A percentile compares a stretch with the other conserved stretches of the same genome.
These are phyloP conservation scores for Calliopsis andreniformis DNA, from an alignment of 1,140 invertebrate species.

Conservation along the genomic window DNA sequence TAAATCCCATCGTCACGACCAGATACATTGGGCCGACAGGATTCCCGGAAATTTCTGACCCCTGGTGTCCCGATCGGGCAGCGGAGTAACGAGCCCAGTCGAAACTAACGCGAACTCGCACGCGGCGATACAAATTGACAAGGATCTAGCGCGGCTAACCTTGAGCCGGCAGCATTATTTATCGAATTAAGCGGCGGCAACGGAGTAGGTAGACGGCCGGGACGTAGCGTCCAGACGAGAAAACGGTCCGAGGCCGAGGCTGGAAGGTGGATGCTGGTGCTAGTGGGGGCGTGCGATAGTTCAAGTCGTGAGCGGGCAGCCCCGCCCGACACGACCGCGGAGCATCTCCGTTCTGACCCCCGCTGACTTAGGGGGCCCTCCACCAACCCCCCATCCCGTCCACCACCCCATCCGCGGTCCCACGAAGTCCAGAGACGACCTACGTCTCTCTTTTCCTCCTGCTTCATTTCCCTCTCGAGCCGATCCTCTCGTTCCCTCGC, in stretches of 20 bases:
- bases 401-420: constrained; percentile 63
- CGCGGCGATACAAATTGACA: constrained; percentile 52
- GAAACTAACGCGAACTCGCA: constrained; percentile 20
- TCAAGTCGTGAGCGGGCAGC: constrained; percentile 82
- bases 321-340: constrained; percentile 81
- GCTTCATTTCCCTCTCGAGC: constrained; percentile 25
- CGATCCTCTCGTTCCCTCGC: constrained; percentile 39
- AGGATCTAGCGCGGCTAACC: constrained; percentile 57
- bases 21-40: background rate
- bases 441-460: constrained; percentile 46
- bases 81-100: background rate
- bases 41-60: constrained; percentile 10
- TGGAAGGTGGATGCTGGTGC: constrained; percentile 79
- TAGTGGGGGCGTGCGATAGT: constrained; percentile 82
- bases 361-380: constrained; percentile 75
- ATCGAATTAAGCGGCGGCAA: constrained; percentile 67
- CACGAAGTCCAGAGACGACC: constrained; percentile 54
- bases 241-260: constrained; percentile 68
- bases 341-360: constrained; percentile 81
- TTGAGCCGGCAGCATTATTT: constrained; percentile 68
- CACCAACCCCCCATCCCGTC: constrained; percentile 63
- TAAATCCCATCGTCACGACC: background rate
- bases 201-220: constrained; percentile 62
- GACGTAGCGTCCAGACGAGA: constrained; percentile 68
- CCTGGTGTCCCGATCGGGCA: background rate